Evolutionary conservation across 2,888 invertebrate genomes (phyloP), one percentile per base, ranked within the genome.

Genomic region (Bhutanitis thaidina): DNA sequence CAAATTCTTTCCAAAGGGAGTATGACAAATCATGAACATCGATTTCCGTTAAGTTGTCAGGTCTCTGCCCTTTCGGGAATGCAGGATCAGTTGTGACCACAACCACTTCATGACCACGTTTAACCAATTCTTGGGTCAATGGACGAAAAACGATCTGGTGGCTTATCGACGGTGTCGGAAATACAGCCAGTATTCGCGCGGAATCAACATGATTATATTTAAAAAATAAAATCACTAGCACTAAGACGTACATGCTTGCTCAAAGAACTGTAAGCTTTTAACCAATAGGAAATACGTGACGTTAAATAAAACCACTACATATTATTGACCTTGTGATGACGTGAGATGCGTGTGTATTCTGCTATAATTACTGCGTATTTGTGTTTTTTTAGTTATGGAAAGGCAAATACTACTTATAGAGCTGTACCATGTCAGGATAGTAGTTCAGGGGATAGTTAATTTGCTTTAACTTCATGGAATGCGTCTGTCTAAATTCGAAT

Each of bases 31-130:
- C 50, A 35, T 55, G 54, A 0, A 70, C 14, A 16, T 70, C 59
- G 3, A 79, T 68, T 59, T 77, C 71, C 0, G 60, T 71, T 7
- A 73, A 60, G 49, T 74, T 78, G 1, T n/a, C n/a, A 7, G 59
- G 61, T 1, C 61, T 38, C 30, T 63, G 55, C 5, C 52, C 43
- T 46, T 52, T 44, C 15, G 30, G 46, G 36, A 55, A 54, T n/a
- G 29, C 52, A 9, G 74, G 72, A 40, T 74, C 29, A 0, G 79
- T 32, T 0, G 79, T 74, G 1, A 74, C 34, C 0, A 75, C 56
- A 0, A 72, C 64, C 0, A 82, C 14, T 32, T 78, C 61, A 41
- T 80, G 80, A 3, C 78, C 78, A 2, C 69, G 61, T 32, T 56
- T 59, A 0, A 65, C 61, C 9, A 84, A 56, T 20, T 70, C 73